phyloP scores from a whole-genome alignment of 2,888 invertebrate genomes.

The Colostygia pectinataria region DNA sequence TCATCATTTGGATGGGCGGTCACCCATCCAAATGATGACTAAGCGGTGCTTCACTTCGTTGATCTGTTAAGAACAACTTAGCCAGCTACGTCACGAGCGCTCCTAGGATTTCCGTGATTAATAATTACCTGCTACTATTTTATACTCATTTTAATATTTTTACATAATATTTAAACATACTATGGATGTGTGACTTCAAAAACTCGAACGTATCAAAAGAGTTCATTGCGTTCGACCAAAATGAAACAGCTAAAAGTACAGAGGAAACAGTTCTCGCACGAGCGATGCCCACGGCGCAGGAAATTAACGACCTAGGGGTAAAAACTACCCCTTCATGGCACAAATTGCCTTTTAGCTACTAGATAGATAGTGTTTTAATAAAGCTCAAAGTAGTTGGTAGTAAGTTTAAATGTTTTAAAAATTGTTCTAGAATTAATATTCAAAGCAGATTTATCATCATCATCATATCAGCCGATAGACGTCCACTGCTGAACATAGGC shows the following conservation, averaged over 20 bases:
- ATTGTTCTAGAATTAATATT: too few species aligned
- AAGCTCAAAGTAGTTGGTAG: conserved; percentile 2
- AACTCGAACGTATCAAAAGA: neutral
- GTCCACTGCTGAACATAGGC: too few species aligned
- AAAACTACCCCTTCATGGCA: conserved; percentile 13
- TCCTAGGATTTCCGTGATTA: too few species aligned
- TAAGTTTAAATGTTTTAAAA: neutral
- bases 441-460: too few species aligned
- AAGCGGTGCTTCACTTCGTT: too few species aligned
- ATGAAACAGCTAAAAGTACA: conserved; percentile 19
- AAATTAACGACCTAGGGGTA: conserved; percentile 20
- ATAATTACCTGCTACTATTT: too few species aligned
- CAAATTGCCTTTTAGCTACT: conserved; percentile 1
- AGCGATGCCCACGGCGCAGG: conserved; percentile 13
- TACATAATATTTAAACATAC: neutral
- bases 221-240: conserved; percentile 20
- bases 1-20: too few species aligned
- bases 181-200: conserved; percentile 1
- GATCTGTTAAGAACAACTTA: too few species aligned
- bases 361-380: neutral
- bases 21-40: too few species aligned
- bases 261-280: conserved; percentile 11
- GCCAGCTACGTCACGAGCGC: too few species aligned
- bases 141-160: too few species aligned
- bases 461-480: too few species aligned